Evolutionary conservation across 2,113 vertebrate genomes (phyloP).

Genomic region (Elachura formosa): DNA sequence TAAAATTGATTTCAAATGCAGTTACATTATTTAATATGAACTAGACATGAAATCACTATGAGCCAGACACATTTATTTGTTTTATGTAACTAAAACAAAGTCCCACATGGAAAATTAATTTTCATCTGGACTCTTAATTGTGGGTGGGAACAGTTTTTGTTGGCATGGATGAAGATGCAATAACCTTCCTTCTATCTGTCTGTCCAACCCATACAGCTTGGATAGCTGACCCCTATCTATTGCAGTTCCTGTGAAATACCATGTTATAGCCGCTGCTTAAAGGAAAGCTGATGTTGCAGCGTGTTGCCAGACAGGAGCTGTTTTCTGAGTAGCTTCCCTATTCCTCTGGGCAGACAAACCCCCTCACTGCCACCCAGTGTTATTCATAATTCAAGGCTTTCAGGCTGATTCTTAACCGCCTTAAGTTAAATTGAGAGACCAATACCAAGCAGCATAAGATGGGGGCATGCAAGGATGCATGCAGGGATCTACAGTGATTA

Average conservation of each 20-base stretch:
- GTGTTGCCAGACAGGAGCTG: not conserved
- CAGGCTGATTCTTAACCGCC: not conserved
- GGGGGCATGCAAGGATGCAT: too few relatives aligned
- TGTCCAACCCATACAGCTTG: not conserved
- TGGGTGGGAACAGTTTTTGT: not conserved
- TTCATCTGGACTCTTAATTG: constrained; percentile 1
- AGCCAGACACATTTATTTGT: constrained; percentile 21
- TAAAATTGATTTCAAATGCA: constrained; percentile 16
- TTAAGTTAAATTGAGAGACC: not conserved
- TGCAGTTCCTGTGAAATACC: not conserved
- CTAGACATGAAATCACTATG: constrained; percentile 41
- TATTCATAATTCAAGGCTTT: not conserved
- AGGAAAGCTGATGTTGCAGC: not conserved
- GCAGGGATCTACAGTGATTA: not conserved
- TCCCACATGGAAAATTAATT: not conserved
- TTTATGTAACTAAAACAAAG: constrained; percentile 38
- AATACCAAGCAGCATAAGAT: not conserved
- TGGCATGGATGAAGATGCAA: not conserved
- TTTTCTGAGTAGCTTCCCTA: not conserved
- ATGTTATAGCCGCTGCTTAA: not conserved
- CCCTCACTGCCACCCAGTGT: not conserved
- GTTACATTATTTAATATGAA: constrained; percentile 34
- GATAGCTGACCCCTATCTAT: not conserved
- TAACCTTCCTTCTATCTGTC: not conserved
- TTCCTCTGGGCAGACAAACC: not conserved